These are phyloP conservation scores for Ferrisia virgata DNA, from an alignment of 2,888 invertebrate genomes.

Conservation along the genomic window DNA sequence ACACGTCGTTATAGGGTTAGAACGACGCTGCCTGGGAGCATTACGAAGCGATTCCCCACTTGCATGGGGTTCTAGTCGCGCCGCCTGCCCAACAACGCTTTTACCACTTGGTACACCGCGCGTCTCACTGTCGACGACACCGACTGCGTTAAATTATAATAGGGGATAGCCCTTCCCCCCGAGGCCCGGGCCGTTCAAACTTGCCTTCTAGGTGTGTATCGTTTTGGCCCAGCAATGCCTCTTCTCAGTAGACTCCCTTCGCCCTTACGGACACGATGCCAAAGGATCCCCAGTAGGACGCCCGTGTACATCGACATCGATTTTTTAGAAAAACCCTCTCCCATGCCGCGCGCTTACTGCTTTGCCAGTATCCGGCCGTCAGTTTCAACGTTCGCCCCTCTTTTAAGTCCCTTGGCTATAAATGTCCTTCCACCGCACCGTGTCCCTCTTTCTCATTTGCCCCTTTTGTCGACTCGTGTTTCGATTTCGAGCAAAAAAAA, in stretches of 20 bases:
- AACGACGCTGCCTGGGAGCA: conserved; percentile 40
- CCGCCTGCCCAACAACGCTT: conserved; percentile 21
- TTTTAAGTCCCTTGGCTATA: conserved; percentile 41
- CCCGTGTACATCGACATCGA: conserved; percentile 43
- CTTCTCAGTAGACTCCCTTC: background rate
- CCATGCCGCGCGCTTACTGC: background rate
- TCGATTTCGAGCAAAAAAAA: conserved; percentile 14
- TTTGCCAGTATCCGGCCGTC: conserved; percentile 37
- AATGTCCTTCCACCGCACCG: conserved; percentile 40
- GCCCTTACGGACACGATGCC: conserved; percentile 36
- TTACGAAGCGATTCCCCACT: conserved; percentile 34
- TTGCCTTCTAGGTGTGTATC: conserved; percentile 6
- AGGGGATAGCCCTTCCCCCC: conserved; percentile 43
- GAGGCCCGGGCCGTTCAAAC: conserved; percentile 21
- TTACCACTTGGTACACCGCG: conserved; percentile 1
- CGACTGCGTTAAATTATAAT: conserved; percentile 36
- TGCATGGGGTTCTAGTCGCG: conserved; percentile 38
- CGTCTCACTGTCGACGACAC: conserved; percentile 9
- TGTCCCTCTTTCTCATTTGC: conserved; percentile 30
- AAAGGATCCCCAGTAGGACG: conserved; percentile 44
- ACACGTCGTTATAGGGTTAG: background rate
- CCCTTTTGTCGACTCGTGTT: conserved; percentile 28
- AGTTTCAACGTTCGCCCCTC: conserved; percentile 36
- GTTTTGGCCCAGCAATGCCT: conserved; percentile 40
- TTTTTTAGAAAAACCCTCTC: conserved; percentile 37